These are phyloP conservation scores for Paracentrotus lividus DNA, from an alignment of 53 echinoderm and acorn worm species.

Conservation along the genomic window DNA sequence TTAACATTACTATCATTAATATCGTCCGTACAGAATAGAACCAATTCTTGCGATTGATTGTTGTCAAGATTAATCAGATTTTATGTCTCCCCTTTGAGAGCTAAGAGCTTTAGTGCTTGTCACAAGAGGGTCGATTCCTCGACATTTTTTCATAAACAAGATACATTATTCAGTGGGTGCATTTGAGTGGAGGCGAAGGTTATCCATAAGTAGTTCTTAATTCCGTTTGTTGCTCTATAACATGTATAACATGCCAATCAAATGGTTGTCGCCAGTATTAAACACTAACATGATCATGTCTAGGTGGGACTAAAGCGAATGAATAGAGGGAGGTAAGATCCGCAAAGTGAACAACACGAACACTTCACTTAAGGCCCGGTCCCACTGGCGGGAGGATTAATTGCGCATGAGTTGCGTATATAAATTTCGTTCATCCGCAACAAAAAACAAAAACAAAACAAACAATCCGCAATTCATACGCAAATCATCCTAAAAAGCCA, in stretches of 20 bases:
- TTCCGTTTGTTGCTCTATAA: background rate
- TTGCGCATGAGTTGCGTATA: too few relatives aligned
- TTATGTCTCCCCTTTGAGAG: slow-evolving; percentile 17
- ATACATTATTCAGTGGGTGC: background rate
- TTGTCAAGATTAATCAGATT: slow-evolving; percentile 10
- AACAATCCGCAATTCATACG: too few relatives aligned
- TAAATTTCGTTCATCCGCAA: too few relatives aligned
- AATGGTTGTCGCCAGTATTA: background rate
- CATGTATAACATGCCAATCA: slow-evolving; percentile 26
- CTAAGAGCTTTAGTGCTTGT: background rate
- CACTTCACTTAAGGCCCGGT: too few relatives aligned
- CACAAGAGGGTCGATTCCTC: background rate
- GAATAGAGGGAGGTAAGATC: background rate
- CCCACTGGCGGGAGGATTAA: too few relatives aligned
- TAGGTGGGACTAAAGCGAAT: slow-evolving; percentile 16
- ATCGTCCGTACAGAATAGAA: slow-evolving; percentile 6
- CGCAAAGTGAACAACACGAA: slow-evolving; percentile 16
- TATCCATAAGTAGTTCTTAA: slow-evolving; percentile 10
- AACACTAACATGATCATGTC: slow-evolving; percentile 1
- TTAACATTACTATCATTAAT: slow-evolving; percentile 29
- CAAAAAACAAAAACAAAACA: too few relatives aligned
- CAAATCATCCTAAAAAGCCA: too few relatives aligned
- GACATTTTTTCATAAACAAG: background rate
- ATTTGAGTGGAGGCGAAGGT: slow-evolving; percentile 31
- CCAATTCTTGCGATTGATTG: slow-evolving; percentile 22